These are phyloP conservation scores for Caloenas nicobarica DNA, from an alignment of 2,113 vertebrate species.

Conservation along the genomic window DNA sequence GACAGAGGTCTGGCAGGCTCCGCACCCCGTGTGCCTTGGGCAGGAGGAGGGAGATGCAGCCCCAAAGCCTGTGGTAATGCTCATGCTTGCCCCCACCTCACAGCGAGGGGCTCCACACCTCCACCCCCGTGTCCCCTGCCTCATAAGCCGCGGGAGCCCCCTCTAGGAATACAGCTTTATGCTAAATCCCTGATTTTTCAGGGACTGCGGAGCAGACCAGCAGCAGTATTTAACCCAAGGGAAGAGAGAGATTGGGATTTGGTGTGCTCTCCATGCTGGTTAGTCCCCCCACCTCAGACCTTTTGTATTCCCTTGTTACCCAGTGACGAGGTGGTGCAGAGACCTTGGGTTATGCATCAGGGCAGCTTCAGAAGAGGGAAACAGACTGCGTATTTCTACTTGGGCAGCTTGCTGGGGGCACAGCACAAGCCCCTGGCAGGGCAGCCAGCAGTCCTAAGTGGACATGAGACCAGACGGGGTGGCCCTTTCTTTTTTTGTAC, in stretches of 20 bases:
- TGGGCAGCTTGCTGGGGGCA: not conserved
- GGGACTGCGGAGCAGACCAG: not conserved
- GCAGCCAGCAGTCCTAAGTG: not conserved
- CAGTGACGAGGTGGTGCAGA: fast-evolving
- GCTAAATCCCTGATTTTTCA: not conserved
- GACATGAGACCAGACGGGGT: not conserved
- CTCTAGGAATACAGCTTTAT: not conserved
- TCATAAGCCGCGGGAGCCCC: not conserved
- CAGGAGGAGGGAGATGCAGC: not conserved
- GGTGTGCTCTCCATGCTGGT: fast-evolving
- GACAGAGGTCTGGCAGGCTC: not conserved
- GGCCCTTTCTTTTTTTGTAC: not conserved
- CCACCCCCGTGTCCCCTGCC: too few relatives aligned
- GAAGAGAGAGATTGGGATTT: not conserved
- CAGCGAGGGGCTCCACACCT: not conserved
- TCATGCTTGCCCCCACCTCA: not conserved
- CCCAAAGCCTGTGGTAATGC: not conserved
- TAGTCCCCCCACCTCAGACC: not conserved
- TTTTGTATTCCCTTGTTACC: not conserved
- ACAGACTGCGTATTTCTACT: not conserved
- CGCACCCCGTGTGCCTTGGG: fast-evolving
- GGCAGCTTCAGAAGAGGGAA: not conserved
- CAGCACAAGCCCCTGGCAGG: not conserved
- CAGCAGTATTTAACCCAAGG: not conserved
- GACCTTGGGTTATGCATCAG: not conserved